phyloP scores from a whole-genome alignment of 2,113 vertebrate genomes.

The Protobothrops mucrosquamatus region DNA sequence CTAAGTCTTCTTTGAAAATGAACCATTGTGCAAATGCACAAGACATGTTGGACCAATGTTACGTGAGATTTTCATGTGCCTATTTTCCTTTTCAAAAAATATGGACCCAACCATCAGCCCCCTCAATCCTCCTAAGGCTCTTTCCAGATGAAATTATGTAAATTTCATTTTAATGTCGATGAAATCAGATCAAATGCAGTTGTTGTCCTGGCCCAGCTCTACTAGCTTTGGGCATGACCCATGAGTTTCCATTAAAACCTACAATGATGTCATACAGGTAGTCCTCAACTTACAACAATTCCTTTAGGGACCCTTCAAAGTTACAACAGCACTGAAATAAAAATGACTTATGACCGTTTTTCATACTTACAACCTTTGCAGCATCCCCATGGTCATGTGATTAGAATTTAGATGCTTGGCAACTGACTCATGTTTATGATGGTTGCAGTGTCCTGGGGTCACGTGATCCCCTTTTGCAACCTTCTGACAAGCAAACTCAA shows the following conservation, averaged over 20 bases:
- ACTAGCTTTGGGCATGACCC: not conserved
- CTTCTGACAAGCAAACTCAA: too few relatives aligned
- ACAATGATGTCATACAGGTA: not conserved
- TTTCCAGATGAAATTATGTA: not conserved
- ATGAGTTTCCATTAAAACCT: not conserved
- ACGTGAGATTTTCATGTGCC: not conserved
- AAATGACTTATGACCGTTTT: not conserved
- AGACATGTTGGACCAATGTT: slow-evolving; percentile 16
- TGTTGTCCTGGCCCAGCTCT: not conserved
- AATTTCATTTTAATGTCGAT: not conserved
- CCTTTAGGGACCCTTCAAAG: not conserved
- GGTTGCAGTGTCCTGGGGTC: too few relatives aligned
- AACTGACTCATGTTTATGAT: not conserved
- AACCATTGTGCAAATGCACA: not conserved
- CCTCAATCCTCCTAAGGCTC: not conserved
- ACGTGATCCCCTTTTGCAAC: too few relatives aligned
- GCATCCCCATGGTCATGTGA: not conserved
- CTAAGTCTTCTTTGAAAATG: not conserved
- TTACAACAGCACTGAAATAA: not conserved
- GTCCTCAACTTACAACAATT: not conserved
- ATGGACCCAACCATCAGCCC: not conserved
- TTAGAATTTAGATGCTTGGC: not conserved
- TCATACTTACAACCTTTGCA: not conserved
- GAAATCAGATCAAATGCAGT: not conserved
- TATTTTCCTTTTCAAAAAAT: not conserved